Conservation (phyloP, 30 jellyfish, hydroid and myxozoan species). For the Pseudorhiza aurosa region DNA sequence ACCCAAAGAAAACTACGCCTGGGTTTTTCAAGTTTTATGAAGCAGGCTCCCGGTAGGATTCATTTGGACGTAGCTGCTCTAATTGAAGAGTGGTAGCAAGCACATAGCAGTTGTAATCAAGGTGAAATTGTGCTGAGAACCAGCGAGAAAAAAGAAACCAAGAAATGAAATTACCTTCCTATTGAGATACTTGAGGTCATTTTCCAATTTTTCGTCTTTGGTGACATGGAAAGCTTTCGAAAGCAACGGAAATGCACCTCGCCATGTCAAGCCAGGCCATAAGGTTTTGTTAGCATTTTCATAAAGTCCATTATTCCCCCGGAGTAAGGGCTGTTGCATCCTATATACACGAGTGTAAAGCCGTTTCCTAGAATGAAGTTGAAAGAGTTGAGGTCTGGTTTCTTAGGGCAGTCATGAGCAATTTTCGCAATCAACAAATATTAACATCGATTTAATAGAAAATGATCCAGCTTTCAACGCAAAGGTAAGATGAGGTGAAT, state of each 20-base stretch:
- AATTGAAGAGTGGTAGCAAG: no score
- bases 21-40: no score
- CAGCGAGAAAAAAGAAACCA: neutral
- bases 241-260: conserved; percentile 79
- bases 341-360: conserved; percentile 60
- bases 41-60: no score
- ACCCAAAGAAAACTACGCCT: no score
- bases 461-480: no score
- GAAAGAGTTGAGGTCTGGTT: neutral
- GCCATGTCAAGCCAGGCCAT: conserved; percentile 95
- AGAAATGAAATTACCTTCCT: conserved; percentile 92
- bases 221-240: conserved; percentile 83
- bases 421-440: no score
- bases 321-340: conserved; percentile 69
- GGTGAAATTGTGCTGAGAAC: no score
- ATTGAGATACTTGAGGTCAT: conserved; percentile 48
- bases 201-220: conserved; percentile 56
- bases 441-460: no score
- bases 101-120: no score
- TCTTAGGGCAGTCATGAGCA: neutral
- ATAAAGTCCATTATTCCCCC: conserved; percentile 68
- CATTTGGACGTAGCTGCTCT: no score
- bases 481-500: no score
- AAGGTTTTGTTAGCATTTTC: conserved; percentile 42
- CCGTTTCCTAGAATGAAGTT: conserved; percentile 68